Evolutionary conservation across 2,888 invertebrate genomes (phyloP).

Genomic region (Operophtera brumata): DNA sequence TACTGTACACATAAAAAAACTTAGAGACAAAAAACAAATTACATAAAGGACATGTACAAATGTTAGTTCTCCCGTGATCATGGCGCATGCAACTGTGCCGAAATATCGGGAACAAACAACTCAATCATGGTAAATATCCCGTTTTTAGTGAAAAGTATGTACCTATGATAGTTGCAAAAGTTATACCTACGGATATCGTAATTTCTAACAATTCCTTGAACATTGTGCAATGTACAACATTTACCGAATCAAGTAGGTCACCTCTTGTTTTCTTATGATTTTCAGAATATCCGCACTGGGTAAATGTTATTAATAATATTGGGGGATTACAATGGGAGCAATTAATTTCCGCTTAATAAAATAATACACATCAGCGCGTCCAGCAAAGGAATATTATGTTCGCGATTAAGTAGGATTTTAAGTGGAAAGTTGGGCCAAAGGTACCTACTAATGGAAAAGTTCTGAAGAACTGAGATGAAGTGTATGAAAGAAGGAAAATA

Average conservation of each 20-base stretch:
- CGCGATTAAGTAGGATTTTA: constrained; percentile 62
- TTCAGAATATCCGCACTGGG: constrained; percentile 21
- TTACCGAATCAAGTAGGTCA: constrained; percentile 27
- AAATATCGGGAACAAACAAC: no score
- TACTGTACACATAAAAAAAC: no score
- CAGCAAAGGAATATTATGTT: constrained; percentile 56
- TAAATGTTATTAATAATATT: constrained; percentile 35
- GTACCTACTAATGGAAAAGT: constrained; percentile 70
- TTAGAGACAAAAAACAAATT: no score
- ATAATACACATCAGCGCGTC: constrained; percentile 45
- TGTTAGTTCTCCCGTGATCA: no score
- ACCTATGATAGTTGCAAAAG: no score
- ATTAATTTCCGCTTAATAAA: constrained; percentile 49
- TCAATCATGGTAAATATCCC: no score
- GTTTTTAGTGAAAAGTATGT: no score
- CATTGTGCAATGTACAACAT: no score
- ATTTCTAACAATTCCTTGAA: no score
- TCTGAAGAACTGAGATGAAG: constrained; percentile 46
- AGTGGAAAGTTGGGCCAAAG: constrained; percentile 58
- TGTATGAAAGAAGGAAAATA: constrained; percentile 51
- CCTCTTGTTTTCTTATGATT: constrained; percentile 31
- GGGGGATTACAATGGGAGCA: constrained; percentile 42
- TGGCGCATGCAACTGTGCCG: no score
- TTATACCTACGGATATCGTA: no score
- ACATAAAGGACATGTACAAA: no score